Percentiles rank a stretch among this genome's conserved stretches.
These are phyloP conservation scores for Petrolisthes manimaculis DNA, from an alignment of 2,888 invertebrate genomes.

Conservation along the genomic window DNA sequence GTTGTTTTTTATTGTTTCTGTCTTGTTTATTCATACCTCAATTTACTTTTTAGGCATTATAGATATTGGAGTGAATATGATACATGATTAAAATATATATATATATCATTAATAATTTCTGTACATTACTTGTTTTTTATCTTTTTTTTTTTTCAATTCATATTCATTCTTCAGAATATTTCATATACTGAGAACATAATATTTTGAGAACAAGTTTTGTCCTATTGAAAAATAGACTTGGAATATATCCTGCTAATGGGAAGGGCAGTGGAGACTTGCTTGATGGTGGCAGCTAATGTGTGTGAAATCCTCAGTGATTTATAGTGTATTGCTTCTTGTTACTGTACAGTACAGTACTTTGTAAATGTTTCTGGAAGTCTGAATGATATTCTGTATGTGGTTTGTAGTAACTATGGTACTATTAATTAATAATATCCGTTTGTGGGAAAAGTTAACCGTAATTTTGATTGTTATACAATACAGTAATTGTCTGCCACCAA, in stretches of 20 bases:
- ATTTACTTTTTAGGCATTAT: conserved; percentile 45
- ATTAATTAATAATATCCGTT: too few species aligned
- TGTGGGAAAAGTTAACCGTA: too few species aligned
- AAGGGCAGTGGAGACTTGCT: conserved; percentile 3
- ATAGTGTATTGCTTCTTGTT: too few species aligned
- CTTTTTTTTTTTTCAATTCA: background rate
- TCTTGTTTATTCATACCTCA: conserved; percentile 53
- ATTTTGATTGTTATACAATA: too few species aligned
- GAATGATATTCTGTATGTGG: too few species aligned
- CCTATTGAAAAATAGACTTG: background rate
- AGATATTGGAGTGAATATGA: conserved; percentile 56
- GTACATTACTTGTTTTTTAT: conserved; percentile 21
- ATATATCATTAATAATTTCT: conserved; percentile 21
- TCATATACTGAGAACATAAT: conserved; percentile 9
- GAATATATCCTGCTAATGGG: background rate
- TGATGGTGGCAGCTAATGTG: background rate
- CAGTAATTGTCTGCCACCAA: background rate
- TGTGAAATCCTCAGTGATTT: too few species aligned
- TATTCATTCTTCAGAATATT: conserved; percentile 28
- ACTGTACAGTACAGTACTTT: too few species aligned
- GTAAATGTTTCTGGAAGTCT: too few species aligned
- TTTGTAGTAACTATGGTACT: too few species aligned
- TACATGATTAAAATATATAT: conserved; percentile 20
- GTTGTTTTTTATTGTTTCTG: conserved; percentile 33
- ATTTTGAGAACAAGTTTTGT: conserved; percentile 4